phyloP scores from a whole-genome alignment of 2,113 vertebrate genomes.

The Nyctereutes procyonoides region DNA sequence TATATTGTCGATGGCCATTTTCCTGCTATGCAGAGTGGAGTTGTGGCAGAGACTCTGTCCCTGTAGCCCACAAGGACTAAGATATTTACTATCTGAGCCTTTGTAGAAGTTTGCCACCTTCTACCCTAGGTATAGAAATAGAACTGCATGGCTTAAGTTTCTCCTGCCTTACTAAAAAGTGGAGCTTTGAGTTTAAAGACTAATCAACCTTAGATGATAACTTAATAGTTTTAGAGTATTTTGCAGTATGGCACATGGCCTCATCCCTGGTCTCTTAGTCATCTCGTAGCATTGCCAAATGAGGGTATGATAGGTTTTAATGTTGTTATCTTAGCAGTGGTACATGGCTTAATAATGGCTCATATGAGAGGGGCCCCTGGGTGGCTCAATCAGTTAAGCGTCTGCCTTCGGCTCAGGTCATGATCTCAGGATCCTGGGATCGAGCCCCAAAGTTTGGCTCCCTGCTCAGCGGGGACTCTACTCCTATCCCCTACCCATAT shows the following conservation, averaged over 20 bases:
- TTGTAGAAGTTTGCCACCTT: background rate
- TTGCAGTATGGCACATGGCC: accelerated
- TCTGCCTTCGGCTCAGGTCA: background rate
- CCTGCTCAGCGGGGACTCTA: background rate
- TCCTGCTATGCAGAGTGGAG: background rate
- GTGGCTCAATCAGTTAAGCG: background rate
- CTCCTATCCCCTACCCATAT: background rate
- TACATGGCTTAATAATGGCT: background rate
- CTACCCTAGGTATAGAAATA: background rate
- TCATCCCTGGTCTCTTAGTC: background rate
- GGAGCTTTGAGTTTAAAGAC: background rate
- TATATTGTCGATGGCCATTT: background rate
- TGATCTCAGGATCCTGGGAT: background rate
- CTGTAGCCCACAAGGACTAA: background rate
- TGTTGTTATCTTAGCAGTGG: background rate
- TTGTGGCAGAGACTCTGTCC: background rate
- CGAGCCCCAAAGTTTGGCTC: accelerated
- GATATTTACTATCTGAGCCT: background rate
- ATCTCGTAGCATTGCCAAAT: background rate
- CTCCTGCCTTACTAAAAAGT: background rate
- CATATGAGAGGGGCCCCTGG: background rate
- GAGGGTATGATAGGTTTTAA: background rate
- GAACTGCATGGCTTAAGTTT: background rate
- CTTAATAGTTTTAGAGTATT: background rate
- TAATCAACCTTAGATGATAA: background rate